Base-by-base conservation (phyloP, 2,888 invertebrate species). In the Poecilobothrus nobilitatus region DNA sequence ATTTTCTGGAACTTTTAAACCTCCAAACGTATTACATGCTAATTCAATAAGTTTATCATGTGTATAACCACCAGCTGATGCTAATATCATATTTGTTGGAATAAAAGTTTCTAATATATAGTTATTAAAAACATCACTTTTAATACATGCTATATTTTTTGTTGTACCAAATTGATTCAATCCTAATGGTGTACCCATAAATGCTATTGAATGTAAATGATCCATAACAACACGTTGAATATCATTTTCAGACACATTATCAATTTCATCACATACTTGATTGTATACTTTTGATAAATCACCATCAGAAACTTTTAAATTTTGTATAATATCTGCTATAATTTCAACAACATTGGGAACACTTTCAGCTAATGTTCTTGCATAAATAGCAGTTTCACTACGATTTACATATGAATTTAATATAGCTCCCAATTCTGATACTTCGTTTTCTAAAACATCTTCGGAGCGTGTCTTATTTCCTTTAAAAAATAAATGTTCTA, bases 211-310 rank as follows among this genome's bases (percentile, higher is more conserved):
- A 78, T 97, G 97, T 22, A 97, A 86, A 79, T 96, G 92, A 82
- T 97, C 97, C 79, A 97, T 97, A 3, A 97, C 95, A n/a, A 97
- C 96, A 83, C 97, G 97, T 81, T 97, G 95, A 27, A 97, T 85
- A 80, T 97, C 95, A 70, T 93, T 94, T 80, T 97, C 27, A 2
- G 27, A 97, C 12, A 96, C 95, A 80, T 96, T 95, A 81, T 97
- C 95, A 95, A 97, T 96, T 84, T 97, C 97, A 70, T 86, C 20
- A 97, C 10, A 84, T 77, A 97, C 97, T 3, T 97, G 97, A 63
- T 94, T 91, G 73, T 97, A 87, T 83, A 97, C 97, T 74, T 94
- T 86, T 84, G 97, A 95, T 78, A 97, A 95, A 84, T 96, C 96
- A 73, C 85, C 85, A 80, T 91, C 91, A 75, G 88, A 88, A 69